phyloP scores from a whole-genome alignment of 2,888 invertebrate genomes.

The Eupithecia abbreviata region DNA sequence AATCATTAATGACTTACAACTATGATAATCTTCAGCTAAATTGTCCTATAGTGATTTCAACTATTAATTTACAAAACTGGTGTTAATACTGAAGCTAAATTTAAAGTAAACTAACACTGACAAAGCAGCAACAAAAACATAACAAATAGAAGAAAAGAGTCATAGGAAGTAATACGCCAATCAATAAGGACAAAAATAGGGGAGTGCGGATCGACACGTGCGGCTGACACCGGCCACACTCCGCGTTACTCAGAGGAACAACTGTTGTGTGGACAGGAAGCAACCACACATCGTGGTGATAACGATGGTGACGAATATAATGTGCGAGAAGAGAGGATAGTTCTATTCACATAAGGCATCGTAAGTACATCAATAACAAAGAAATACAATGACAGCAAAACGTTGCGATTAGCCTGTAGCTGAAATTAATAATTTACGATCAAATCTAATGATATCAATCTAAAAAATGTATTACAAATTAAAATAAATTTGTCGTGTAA shows the following conservation, averaged over 20 bases:
- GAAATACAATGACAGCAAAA: not conserved
- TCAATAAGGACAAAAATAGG: slow-evolving; percentile 59
- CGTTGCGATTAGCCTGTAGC: not conserved
- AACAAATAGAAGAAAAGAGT: slow-evolving; percentile 13
- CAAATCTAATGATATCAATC: no score
- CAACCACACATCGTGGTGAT: slow-evolving; percentile 15
- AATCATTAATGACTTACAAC: not conserved
- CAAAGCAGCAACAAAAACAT: not conserved
- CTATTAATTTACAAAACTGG: not conserved
- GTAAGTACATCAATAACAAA: not conserved
- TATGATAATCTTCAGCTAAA: not conserved
- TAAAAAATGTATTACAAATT: not conserved
- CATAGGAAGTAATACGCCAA: slow-evolving; percentile 57
- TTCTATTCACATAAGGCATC: not conserved
- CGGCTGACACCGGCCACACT: slow-evolving; percentile 59
- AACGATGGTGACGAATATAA: not conserved
- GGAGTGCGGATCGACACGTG: slow-evolving; percentile 71
- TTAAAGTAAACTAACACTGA: not conserved
- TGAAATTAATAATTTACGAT: not conserved
- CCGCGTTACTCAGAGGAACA: slow-evolving; percentile 5
- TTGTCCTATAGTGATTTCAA: not conserved
- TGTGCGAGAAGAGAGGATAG: not conserved
- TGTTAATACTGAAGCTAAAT: not conserved
- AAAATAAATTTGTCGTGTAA: not conserved
- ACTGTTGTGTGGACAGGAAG: slow-evolving; percentile 46